Evolutionary conservation across 2,797 vertebrate genomes (phyloP).

Genomic region (Strix occidentalis): DNA sequence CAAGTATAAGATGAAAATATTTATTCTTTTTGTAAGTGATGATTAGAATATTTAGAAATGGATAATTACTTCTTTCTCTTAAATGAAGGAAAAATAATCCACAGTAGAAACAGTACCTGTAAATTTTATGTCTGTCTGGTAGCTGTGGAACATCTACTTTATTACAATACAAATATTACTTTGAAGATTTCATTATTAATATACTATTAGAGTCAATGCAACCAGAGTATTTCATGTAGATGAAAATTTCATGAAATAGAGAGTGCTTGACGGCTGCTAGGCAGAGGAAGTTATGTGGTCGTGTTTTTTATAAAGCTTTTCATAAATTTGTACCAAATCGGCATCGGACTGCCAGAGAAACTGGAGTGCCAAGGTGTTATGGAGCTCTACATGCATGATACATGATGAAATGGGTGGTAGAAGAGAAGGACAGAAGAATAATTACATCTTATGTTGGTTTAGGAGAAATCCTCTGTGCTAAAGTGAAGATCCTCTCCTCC

Average conservation of each 20-base stretch:
- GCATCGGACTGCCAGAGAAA: neutral
- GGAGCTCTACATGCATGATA: neutral
- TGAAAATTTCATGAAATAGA: neutral
- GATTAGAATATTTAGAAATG: neutral
- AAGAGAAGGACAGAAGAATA: neutral
- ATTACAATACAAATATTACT: neutral
- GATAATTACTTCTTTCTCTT: neutral
- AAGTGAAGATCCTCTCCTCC: fast-evolving
- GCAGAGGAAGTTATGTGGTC: fast-evolving
- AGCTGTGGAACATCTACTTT: neutral
- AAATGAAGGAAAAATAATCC: neutral
- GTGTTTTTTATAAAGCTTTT: neutral
- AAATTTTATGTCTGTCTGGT: neutral
- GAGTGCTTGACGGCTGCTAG: neutral
- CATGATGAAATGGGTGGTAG: neutral
- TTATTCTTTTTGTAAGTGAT: neutral
- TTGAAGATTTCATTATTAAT: neutral
- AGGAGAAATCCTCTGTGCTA: neutral
- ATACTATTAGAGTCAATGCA: neutral
- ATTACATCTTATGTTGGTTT: neutral
- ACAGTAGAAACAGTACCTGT: neutral
- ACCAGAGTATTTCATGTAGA: neutral
- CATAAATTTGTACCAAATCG: neutral
- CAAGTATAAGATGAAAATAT: neutral
- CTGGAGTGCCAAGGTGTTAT: neutral